phyloP scores from a whole-genome alignment of 2,797 vertebrate species.

The Leptatherina wallacei region DNA sequence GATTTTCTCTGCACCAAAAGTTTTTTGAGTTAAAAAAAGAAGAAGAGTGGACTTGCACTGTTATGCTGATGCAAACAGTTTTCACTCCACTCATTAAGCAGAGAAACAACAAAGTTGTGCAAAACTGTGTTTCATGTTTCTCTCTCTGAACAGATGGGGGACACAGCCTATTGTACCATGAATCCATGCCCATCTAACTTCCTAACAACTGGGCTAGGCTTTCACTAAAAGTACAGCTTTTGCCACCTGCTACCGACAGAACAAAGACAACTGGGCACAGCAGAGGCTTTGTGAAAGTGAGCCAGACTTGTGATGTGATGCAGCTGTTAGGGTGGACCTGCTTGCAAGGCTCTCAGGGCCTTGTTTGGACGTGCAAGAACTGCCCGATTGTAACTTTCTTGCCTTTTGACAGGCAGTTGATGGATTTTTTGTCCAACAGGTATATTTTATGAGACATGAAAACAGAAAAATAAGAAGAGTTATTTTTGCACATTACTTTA shows the following conservation, averaged over 20 bases:
- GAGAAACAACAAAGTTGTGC: conserved; percentile 28
- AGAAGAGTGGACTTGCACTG: not conserved
- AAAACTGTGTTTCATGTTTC: conserved; percentile 47
- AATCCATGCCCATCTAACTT: conserved; percentile 54
- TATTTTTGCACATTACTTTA: not conserved
- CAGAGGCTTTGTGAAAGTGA: conserved; percentile 47
- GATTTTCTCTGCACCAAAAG: not conserved
- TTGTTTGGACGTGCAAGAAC: conserved; percentile 36
- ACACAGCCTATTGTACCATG: conserved; percentile 48
- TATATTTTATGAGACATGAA: not conserved
- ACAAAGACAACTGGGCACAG: conserved; percentile 48
- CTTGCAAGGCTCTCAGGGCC: conserved; percentile 18
- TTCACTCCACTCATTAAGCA: conserved; percentile 42
- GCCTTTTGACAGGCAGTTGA: conserved; percentile 12
- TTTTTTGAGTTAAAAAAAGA: not conserved
- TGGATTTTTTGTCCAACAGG: too few relatives aligned
- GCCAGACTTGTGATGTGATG: conserved; percentile 63
- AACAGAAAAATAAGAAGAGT: not conserved
- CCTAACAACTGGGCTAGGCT: conserved; percentile 65
- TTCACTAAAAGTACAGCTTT: conserved; percentile 28
- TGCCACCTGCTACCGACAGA: conserved; percentile 38
- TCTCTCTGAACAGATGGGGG: conserved; percentile 69
- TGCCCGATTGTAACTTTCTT: conserved; percentile 25
- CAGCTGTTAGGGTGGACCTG: conserved; percentile 57
- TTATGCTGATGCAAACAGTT: conserved; percentile 21